phyloP scores from a whole-genome alignment of 2,888 invertebrate species.

The Cepaea hortensis region DNA sequence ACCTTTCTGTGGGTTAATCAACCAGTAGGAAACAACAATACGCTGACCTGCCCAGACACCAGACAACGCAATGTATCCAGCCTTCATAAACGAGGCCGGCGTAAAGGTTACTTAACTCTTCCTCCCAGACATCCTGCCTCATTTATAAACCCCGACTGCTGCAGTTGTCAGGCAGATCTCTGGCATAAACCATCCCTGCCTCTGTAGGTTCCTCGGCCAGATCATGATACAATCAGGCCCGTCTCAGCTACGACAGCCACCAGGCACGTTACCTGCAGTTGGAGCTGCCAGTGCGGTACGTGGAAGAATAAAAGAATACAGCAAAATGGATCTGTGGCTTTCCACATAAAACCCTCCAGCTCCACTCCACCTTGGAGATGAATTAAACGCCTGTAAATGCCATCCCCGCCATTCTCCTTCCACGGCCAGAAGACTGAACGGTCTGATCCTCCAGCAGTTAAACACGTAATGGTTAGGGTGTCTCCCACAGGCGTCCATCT shows the following conservation, averaged over 20 bases:
- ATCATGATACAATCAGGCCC: background rate
- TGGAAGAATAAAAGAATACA: background rate
- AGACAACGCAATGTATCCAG: no score
- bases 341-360: background rate
- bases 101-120: no score
- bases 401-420: background rate
- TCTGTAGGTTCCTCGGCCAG: no score
- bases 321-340: background rate
- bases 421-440: background rate
- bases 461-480: background rate
- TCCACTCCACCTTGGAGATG: background rate
- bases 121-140: no score
- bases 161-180: background rate
- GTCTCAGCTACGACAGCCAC: background rate
- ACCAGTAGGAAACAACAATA: no score
- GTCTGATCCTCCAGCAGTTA: background rate
- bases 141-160: no score
- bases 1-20: no score
- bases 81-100: no score
- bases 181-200: constrained; percentile 10
- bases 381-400: background rate
- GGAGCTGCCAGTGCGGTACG: background rate
- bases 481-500: no score
- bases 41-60: no score
- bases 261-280: background rate